Base-by-base conservation (phyloP, 2,888 invertebrate genomes). In the Drosophila leonis region DNA sequence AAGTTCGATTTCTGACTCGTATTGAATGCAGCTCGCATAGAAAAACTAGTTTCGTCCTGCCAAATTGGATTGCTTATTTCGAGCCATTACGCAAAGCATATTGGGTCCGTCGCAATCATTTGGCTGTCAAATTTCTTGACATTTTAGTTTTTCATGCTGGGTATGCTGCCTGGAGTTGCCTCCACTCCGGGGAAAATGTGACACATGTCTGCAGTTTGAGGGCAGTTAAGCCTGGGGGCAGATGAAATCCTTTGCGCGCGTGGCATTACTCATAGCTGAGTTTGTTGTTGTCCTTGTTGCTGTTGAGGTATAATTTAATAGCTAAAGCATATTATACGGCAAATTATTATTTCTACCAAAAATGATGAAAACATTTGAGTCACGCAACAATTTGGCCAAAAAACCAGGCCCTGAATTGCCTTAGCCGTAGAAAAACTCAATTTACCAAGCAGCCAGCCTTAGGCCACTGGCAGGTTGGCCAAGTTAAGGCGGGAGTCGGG, bases 281-380 rank as follows among this genome's bases (percentile, higher is more conserved):
- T 15, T 59, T 49, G 59, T 20, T 54, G 60, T 54, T 61, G 54
- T 55, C 46, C 35, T 37, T 37, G 56, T 65, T 57, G 52, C 13
- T 62, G 59, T 20, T 63, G 63, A 35, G 62, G n/a, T 70, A 80
- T 88, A 86, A 83, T 86, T 88, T 87, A 75, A 79, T 85, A 66
- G 72, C 80, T 72, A 52, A 52, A 65, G 72, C 71, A 75, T 78
- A 83, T 83, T 87, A 78, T 75, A 75, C 55, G 75, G 69, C 63
- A 80, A 82, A 82, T 87, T 82, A 80, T 65, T 83, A 77, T 79
- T 82, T 77, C 63, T 75, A 77, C 65, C 75, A 49, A 72, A 83
- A 80, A 90, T 90, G 90, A 90, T 90, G 76, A 85, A 90, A 90
- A 82, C 87, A 83, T 90, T 90, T 85, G 66, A 89, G 90, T 90